phyloP scores from a whole-genome alignment of 1,140 invertebrate species.

The Phymastichus coffea region DNA sequence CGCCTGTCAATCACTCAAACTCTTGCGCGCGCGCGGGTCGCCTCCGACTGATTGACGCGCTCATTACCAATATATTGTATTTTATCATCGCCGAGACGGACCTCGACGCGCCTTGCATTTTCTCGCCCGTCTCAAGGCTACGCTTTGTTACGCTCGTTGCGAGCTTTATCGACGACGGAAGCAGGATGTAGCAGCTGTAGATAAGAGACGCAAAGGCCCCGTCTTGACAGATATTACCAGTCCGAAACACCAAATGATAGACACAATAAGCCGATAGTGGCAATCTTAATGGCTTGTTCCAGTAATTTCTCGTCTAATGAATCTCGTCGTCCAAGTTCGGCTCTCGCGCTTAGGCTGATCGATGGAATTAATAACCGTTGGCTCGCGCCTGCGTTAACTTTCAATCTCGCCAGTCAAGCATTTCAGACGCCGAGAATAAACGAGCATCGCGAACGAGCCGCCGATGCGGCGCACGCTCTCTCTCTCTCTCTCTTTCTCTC shows the following conservation, averaged over 20 bases:
- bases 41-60: conserved; percentile 29
- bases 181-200: conserved; percentile 17
- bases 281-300: conserved; percentile 19
- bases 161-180: conserved; percentile 22
- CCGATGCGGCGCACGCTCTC: too few species aligned
- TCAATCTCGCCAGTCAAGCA: background rate
- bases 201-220: conserved; percentile 17
- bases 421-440: too few species aligned
- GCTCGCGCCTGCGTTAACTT: conserved; percentile 22
- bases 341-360: background rate
- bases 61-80: conserved; percentile 46
- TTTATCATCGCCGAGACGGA: conserved; percentile 34
- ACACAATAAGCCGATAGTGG: conserved; percentile 8
- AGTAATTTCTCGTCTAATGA: conserved; percentile 22
- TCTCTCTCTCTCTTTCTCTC: too few species aligned
- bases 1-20: conserved; percentile 47
- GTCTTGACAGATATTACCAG: too few species aligned
- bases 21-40: conserved; percentile 31
- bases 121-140: background rate
- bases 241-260: too few species aligned
- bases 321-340: conserved; percentile 8
- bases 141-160: background rate
- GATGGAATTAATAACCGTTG: conserved; percentile 19
- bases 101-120: background rate
- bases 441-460: too few species aligned